Evolutionary conservation across 2,888 invertebrate species (phyloP), one percentile per base, ranked within the genome.

Genomic region (Cryptosula pallasiana): DNA sequence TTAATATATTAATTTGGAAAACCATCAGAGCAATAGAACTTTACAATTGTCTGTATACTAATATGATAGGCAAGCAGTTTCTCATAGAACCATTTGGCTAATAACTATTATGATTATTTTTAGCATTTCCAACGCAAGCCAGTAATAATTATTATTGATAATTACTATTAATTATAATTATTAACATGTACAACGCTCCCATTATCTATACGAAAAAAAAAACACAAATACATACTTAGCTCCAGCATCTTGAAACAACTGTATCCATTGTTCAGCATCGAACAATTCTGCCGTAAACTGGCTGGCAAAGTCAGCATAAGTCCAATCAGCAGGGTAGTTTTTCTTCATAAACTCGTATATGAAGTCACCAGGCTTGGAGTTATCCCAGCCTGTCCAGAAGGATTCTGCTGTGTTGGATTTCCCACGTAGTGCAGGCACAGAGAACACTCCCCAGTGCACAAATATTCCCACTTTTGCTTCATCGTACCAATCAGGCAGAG

Each of bases 271-370:
- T 0, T 88, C 86, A 0, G 95, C 90, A 82, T 94, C 89, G 80
- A 91, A 97, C 79, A 95, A 91, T 83, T 94, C 94, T 0, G 94
- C 76, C 3, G 90, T 93, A 79, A 97, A 95, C 79, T 92, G 70
- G 27, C 88, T 88, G 0, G 91, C 96, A 86, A 96, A 96, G 73
- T 96, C 93, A 81, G 94, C 93, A 85, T 97, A 97, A 0, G 91
- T 90, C 80, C 93, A 94, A 70, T 87, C 88, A 1, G 93, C 92
- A 71, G 90, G 90, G 83, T 92, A 96, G 80, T 93, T 93, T 36
- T 89, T 86, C 36, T 88, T 84, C 92, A 97, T 94, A 81, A 91
- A 96, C 16, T 81, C 76, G 25, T 57, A 57, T 13, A n/a, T n/a
- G 13, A 82, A 80, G 25, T 76, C 73, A 2, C 72, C 75, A 0